Evolutionary conservation across 1,140 invertebrate species (phyloP).

Genomic region (Papilio xuthus): DNA sequence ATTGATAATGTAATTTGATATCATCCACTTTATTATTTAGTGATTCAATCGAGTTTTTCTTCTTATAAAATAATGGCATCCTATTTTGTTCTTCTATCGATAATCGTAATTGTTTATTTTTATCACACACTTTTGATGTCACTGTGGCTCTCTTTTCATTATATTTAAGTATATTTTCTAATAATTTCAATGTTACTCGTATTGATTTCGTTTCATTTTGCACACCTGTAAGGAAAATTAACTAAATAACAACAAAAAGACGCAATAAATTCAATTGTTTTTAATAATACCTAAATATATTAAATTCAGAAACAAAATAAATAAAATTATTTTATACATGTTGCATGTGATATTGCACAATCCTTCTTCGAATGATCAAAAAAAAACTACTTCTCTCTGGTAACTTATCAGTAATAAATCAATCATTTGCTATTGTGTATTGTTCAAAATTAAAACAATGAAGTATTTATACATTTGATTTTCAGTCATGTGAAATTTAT

Average conservation of each 20-base stretch:
- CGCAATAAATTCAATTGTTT: background rate
- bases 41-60: background rate
- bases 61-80: background rate
- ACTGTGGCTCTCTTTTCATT: background rate
- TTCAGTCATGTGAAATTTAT: conserved; percentile 16
- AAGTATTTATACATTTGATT: background rate
- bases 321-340: background rate
- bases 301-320: background rate
- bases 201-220: background rate
- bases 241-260: background rate
- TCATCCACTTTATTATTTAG: background rate
- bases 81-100: background rate
- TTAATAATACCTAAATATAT: conserved; percentile 4
- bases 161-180: conserved; percentile 8
- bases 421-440: background rate
- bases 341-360: background rate
- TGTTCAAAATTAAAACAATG: conserved; percentile 17
- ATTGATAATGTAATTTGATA: background rate
- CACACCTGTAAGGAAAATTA: background rate
- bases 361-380: background rate
- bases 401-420: conserved; percentile 4
- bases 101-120: background rate
- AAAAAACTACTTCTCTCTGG: background rate
- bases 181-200: background rate
- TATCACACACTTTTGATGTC: background rate